Conservation (phyloP, 2,797 vertebrate genomes). For the Pachyuromys duprasi region DNA sequence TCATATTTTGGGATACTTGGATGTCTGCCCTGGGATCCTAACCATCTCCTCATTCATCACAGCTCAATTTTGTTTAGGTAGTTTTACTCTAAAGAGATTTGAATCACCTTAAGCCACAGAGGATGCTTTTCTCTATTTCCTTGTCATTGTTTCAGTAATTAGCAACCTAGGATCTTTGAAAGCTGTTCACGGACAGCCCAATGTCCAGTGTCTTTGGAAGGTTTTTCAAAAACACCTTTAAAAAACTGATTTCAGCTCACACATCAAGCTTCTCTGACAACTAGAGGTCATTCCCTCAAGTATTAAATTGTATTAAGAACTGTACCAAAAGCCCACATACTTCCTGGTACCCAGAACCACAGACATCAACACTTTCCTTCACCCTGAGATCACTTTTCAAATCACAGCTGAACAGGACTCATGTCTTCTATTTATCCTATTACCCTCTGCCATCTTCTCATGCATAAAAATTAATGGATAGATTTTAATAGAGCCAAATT, state of each 20-base stretch:
- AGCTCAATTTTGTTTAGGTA: not conserved
- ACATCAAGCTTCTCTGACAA: not conserved
- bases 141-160: not conserved
- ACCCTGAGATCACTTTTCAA: not conserved
- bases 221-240: slow-evolving; percentile 23
- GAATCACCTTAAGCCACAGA: not conserved
- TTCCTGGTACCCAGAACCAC: not conserved
- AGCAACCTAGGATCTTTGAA: not conserved
- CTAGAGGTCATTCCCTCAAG: not conserved
- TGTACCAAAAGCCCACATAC: not conserved
- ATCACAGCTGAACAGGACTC: not conserved
- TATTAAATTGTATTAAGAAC: not conserved
- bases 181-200: not conserved
- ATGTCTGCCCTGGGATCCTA: not conserved
- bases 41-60: not conserved
- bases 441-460: not conserved
- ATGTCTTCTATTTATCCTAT: slow-evolving; percentile 19
- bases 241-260: not conserved
- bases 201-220: not conserved
- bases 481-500: not conserved
- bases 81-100: not conserved
- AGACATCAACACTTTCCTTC: not conserved
- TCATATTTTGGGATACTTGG: not conserved
- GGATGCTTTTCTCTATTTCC: not conserved
- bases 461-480: not conserved